Conservation (phyloP, 2,113 vertebrate species). For the Donacobius atricapilla region DNA sequence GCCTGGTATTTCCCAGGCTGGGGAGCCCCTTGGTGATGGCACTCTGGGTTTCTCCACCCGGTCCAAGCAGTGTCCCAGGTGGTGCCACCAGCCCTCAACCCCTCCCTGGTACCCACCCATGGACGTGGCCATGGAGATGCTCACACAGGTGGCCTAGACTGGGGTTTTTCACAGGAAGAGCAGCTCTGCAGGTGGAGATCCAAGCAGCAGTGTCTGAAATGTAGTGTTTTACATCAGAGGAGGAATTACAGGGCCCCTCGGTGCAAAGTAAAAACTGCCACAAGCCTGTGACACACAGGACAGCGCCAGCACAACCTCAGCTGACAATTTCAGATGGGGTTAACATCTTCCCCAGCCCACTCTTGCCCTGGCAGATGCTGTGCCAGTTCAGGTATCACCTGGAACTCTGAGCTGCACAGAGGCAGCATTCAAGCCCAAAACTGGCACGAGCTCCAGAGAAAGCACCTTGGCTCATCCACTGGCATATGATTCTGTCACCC, state of each 20-base stretch:
- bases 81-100: neutral
- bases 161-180: neutral
- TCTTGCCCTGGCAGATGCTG: neutral
- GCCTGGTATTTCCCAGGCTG: neutral
- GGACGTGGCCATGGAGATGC: neutral
- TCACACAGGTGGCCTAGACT: neutral
- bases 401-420: neutral
- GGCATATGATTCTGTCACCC: neutral
- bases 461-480: neutral
- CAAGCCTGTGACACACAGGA: neutral
- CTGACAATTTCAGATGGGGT: neutral
- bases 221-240: neutral
- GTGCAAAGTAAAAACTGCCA: neutral
- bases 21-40: neutral
- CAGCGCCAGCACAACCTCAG: neutral
- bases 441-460: neutral
- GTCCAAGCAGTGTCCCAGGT: neutral
- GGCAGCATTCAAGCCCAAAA: accelerated
- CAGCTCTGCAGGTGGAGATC: neutral
- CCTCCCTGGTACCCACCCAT: neutral
- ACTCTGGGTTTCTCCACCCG: neutral
- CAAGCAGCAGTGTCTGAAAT: neutral
- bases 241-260: neutral
- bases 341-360: neutral
- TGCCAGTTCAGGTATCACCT: neutral